Base-by-base conservation (phyloP, 2,888 invertebrate species). In the Caenorhabditis angaria region DNA sequence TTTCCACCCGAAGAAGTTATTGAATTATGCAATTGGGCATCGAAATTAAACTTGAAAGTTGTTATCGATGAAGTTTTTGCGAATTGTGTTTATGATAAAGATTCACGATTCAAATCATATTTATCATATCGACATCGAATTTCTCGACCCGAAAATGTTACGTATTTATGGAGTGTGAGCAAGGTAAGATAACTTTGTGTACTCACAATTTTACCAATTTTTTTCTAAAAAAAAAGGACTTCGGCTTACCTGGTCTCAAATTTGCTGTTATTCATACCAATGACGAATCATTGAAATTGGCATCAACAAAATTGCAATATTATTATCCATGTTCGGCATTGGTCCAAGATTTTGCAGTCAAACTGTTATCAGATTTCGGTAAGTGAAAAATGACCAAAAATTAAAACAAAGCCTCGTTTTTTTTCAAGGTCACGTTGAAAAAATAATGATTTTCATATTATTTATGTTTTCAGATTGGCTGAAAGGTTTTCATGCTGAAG, bases 141-240 rank as follows among this genome's bases (percentile, higher is more conserved):
- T 51, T 66, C 58, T 10, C 62, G 70, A 12, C 74, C 77, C 3
- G 64, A 71, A 41, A 78, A 76, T 50, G 64, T 76, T 55, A 71
- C 74, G 10, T 83, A 76, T 67, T 59, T 86, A n/a, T 88, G 87
- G 87, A 84, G 87, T 35, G 78, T 85, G 48, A 83, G 84, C 70
- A 88, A 87, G 78, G 86, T 85, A 20, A 50, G 63, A 53, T 47
- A 14, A 51, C 24, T 56, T 18, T 0, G 55, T 1, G 35, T 48
- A 32, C 32, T 22, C 22, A 25, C 47, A 35, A 0, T 2, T 5
- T 28, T 29, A n/a, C n/a, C n/a, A n/a, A n/a, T 14, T 50, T 51
- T 48, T 70, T n/a, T 28, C 28, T 22, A 18, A 6, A 8, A 24
- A 22, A 47, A 22, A 24, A 78, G 70, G 83, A 83, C 51, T 76